Conservation (phyloP, 2,113 vertebrate species). For the Heteronetta atricapilla region DNA sequence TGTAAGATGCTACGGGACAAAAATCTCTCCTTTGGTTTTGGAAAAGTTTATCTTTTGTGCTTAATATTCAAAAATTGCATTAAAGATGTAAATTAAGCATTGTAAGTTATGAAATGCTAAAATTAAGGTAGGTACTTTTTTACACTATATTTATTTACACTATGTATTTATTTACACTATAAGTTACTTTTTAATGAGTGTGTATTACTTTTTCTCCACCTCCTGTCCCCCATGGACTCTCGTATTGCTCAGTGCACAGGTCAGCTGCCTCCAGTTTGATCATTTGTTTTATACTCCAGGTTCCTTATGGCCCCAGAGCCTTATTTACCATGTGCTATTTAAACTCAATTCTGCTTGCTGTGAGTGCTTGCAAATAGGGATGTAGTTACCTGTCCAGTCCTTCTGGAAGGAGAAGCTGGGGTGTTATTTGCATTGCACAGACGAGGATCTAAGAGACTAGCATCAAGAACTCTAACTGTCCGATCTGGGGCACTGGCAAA, state of each 20-base stretch:
- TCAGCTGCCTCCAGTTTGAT: background rate
- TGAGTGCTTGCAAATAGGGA: background rate
- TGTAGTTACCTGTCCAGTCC: background rate
- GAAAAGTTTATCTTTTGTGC: background rate
- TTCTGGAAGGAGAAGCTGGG: background rate
- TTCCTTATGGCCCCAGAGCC: background rate
- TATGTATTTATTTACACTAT: background rate
- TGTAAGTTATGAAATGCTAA: background rate
- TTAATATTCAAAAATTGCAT: background rate
- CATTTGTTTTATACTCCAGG: background rate
- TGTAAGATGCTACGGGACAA: background rate
- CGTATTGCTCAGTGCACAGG: background rate
- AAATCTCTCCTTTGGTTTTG: background rate
- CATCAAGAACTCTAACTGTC: background rate
- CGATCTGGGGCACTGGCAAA: background rate
- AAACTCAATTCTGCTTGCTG: background rate
- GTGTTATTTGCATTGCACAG: background rate
- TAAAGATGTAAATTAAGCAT: background rate
- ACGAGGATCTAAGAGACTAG: background rate
- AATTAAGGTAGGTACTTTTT: background rate
- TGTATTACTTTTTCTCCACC: background rate
- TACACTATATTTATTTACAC: accelerated
- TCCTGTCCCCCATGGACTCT: background rate
- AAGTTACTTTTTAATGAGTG: background rate
- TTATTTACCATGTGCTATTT: background rate